A percentile compares a stretch with the other conserved stretches of the same genome.
phyloP scores from a whole-genome alignment of 64 coral and sea anemone species.

The Pachyseris speciosa region DNA sequence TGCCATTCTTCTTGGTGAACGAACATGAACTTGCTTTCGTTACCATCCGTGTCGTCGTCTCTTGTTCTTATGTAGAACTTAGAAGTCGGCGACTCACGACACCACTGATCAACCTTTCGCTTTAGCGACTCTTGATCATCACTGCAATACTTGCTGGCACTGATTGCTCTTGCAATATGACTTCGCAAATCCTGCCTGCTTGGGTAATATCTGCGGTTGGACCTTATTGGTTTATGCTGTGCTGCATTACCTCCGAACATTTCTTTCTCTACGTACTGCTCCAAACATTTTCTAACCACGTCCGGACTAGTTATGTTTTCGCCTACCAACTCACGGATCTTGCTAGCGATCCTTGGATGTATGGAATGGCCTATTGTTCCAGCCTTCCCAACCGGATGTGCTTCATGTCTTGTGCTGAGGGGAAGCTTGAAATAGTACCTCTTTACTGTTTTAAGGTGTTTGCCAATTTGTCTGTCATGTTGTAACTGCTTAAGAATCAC shows the following conservation, averaged over 20 bases:
- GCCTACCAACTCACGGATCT: conserved; percentile 42
- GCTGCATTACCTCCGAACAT: conserved; percentile 11
- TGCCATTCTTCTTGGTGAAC: conserved; percentile 72
- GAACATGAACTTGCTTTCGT: conserved; percentile 36
- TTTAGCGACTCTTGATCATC: conserved; percentile 53
- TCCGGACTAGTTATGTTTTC: conserved; percentile 27
- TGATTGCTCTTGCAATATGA: conserved; percentile 41
- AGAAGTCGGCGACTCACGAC: neutral
- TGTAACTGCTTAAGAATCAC: neutral
- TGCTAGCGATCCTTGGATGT: conserved; percentile 10
- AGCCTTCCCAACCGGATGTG: conserved; percentile 19
- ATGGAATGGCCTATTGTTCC: conserved; percentile 17
- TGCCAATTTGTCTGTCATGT: neutral
- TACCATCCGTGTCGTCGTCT: neutral
- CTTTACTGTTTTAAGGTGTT: neutral
- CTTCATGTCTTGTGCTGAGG: neutral
- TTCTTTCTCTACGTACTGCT: conserved; percentile 29
- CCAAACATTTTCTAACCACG: conserved; percentile 26
- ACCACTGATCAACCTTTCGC: conserved; percentile 37
- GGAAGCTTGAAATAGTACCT: conserved; percentile 58
- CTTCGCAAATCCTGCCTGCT: conserved; percentile 34
- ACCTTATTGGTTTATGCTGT: conserved; percentile 1
- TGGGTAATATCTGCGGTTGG: conserved; percentile 40
- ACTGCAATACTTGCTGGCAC: neutral
- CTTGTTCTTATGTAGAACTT: conserved; percentile 9